Evolutionary conservation across 2,113 vertebrate genomes (phyloP), one percentile per base, ranked within the genome.

Genomic region (Microcebus murinus): DNA sequence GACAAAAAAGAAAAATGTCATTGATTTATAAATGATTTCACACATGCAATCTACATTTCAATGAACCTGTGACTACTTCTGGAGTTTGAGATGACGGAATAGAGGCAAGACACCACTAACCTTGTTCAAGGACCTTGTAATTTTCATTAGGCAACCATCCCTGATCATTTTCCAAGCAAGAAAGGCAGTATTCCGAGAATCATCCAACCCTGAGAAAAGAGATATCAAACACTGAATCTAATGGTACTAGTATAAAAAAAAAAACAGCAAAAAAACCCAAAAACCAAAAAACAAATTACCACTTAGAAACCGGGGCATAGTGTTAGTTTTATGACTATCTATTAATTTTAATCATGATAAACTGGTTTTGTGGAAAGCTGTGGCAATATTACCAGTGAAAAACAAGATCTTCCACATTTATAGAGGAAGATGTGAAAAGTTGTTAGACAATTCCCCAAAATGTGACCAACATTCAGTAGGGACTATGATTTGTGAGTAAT

Each of bases 141-240:
- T 97, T 98, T 98, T 99, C 98, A 99, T 99, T 84, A 99, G 93
- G 96, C 99, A 99, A n/a, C 99, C 99, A 61, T 99, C 99, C 73
- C 97, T 98, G 96, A 99, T 99, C 99, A 99, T 99, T 97, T 98
- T 99, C 98, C 98, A 99, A 34, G 99, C 99, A 89, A 99, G 98
- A 76, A 96, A 96, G 85, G 99, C 99, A 57, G 99, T 99, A 55
- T 99, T 99, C 83, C 99, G 98, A 91, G 99, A 99, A 94, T 99
- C 99, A 96, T 99, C 99, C 98, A 99, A 92, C 57, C 99, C 99
- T 99, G 90, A 84, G 71, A 85, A 95, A 96, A 97, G 0, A 90
- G 9, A 55, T 57, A 82, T 39, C 36, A 86, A 97, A 94, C 50
- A 89, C 7, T 57, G 55, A 57, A 21, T 57, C 55, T 57, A 57